phyloP scores from a whole-genome alignment of 2,113 vertebrate species.

The Eclectus roratus region DNA sequence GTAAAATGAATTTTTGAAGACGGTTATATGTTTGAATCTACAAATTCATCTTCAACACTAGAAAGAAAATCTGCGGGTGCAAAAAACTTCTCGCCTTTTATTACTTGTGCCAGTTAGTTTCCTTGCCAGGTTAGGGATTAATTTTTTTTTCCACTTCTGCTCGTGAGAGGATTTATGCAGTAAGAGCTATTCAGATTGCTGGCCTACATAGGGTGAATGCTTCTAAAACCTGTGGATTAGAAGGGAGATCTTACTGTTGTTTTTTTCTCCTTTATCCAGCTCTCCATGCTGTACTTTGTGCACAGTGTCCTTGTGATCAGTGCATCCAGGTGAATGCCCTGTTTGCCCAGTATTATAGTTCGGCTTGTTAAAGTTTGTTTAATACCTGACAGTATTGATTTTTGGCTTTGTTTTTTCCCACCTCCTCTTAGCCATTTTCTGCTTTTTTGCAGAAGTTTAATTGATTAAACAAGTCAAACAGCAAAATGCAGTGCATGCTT shows the following conservation, averaged over 20 bases:
- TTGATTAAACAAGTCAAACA: neutral
- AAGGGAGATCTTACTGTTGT: neutral
- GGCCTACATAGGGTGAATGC: neutral
- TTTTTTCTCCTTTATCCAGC: neutral
- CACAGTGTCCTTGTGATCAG: conserved; percentile 38
- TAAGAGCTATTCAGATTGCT: neutral
- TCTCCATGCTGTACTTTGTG: conserved; percentile 35
- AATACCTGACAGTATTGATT: conserved; percentile 56
- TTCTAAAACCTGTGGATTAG: neutral
- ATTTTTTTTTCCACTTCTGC: neutral
- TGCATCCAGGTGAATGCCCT: conserved; percentile 59
- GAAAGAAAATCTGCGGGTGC: neutral
- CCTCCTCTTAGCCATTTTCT: neutral
- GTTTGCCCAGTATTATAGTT: conserved; percentile 29
- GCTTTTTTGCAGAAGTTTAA: conserved; percentile 3
- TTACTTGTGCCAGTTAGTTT: neutral
- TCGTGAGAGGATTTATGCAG: neutral
- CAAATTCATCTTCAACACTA: neutral
- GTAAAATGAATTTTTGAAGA: neutral
- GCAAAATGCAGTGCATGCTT: neutral
- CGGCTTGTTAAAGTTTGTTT: conserved; percentile 44
- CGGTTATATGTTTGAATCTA: neutral
- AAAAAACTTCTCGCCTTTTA: neutral
- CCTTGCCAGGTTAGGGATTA: neutral
- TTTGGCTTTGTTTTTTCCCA: neutral